Evolutionary conservation across 2,113 vertebrate genomes (phyloP), one percentile per base, ranked within the genome.

Genomic region (Eulemur rufifrons): DNA sequence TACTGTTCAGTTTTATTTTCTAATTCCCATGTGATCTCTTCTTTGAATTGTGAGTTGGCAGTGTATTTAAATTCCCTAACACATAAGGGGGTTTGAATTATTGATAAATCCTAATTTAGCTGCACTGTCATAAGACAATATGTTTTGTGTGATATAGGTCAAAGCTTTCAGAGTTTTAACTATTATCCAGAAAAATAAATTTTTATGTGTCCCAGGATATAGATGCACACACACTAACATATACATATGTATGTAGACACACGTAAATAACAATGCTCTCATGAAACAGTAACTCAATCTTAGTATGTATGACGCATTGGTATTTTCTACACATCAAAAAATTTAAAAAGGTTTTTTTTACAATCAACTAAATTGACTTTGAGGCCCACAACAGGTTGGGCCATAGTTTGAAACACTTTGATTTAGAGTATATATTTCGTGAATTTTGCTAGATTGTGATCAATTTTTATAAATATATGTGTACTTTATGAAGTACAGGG

Each of bases 251-350:
- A 27, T 50, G 14, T 34, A 54, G 3, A 89, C 20, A 42, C 39
- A 73, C 25, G 77, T 74, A 86, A 85, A 89, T 64, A 77, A 84
- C 27, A 89, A 61, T 86, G 63, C 23, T 59, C 63, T 66, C 64
- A 42, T 39, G 37, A 89, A 69, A 85, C 39, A 89, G 18, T 66
- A 87, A 76, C 32, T 93, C 80, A 71, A 7, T 80, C 91, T 85
- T 74, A 92, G 64, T 81, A 86, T 18, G 4, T 42, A 11, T 37
- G 12, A 74, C 56, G 18, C 64, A 94, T 52, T 69, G 15, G 32
- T 45, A 91, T 82, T 91, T 86, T 63, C 88, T 76, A 90, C 3
- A 37, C 45, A 92, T 81, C 52, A 94, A 74, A 85, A 92, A 64
- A n/a, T 6, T 81, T 78, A 20, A 27, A 25, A 50, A 83, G 78